Conservation (phyloP, 2,888 invertebrate species). For the Drosophila lacicola region DNA sequence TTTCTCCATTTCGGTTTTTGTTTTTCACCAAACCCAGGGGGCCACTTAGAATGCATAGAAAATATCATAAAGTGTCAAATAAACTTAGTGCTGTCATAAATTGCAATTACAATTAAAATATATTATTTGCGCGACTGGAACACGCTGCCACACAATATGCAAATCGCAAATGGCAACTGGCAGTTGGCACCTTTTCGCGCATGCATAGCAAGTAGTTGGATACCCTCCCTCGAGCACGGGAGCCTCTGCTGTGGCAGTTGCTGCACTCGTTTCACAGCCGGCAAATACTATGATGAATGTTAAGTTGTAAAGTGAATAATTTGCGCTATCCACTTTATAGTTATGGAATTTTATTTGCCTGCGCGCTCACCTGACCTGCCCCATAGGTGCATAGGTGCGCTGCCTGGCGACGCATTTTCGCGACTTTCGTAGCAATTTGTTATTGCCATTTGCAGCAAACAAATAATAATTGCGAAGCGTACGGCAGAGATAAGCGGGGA, state of each 20-base stretch:
- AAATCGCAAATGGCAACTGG: constrained; percentile 25
- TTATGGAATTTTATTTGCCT: constrained; percentile 27
- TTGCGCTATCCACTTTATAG: constrained; percentile 31
- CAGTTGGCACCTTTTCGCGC: constrained; percentile 21
- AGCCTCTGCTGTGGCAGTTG: not conserved
- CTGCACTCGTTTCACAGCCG: constrained; percentile 39
- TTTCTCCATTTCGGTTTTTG: not conserved
- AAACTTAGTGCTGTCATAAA: constrained; percentile 62
- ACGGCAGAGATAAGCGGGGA: constrained; percentile 38
- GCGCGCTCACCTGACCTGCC: constrained; percentile 21
- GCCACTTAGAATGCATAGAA: constrained; percentile 36
- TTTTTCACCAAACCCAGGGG: constrained; percentile 2
- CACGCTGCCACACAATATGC: constrained; percentile 53
- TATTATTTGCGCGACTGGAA: constrained; percentile 43
- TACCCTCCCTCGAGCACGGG: constrained; percentile 4
- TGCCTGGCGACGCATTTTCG: constrained; percentile 2
- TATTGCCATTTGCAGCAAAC: constrained; percentile 25
- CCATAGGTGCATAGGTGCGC: constrained; percentile 11
- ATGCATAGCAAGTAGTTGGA: constrained; percentile 47
- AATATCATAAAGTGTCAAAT: constrained; percentile 60
- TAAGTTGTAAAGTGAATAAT: constrained; percentile 38
- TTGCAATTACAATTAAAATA: constrained; percentile 58
- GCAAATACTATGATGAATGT: constrained; percentile 27
- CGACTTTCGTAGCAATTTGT: constrained; percentile 30
- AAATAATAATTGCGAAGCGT: constrained; percentile 35